Evolutionary conservation across 1,140 invertebrate genomes (phyloP), one percentile per base, ranked within the genome.

Genomic region (Latrodectus geometricus): DNA sequence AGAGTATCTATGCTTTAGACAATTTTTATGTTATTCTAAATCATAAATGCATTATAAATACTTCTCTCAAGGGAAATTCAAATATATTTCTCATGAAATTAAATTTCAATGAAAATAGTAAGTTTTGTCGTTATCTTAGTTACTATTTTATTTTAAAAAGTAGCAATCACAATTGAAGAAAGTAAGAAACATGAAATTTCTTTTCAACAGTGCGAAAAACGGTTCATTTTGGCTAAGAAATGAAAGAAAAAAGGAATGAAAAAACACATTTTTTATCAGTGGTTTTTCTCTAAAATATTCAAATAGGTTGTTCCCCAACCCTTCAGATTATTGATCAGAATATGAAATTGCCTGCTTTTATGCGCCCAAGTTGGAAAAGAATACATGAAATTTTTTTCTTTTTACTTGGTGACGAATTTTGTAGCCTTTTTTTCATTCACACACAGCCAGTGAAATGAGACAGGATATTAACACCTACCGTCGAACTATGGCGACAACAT

Each of bases 221-320:
- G 54, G 54, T 61, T 61, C 54, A 61, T 61, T 61, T 61, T 17
- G 17, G 17, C 54, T 17, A 14, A 2, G 17, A 8, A 14, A 14
- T 14, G 2, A 61, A 61, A 61, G 17, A 61, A 61, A 61, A 8
- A 61, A 14, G 17, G 11, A 61, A 14, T 14, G 11, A 61, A 1
- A 8, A 61, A 35, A 35, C 35, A 14, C 17, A 3, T 61, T 61
- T 61, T 61, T 61, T 61, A 61, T 14, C 54, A 72, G 21, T 50
- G 20, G 17, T 8, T 48, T 61, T 56, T 74, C 14, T 49, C 50
- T 74, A 82, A 82, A 73, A 69, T 82, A 82, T 82, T 82, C 80
- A 82, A 82, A 82, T 82, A 66, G 73, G 48, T 73, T 82, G 80
- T 82, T 48, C 70, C 80, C 80, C 80, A 65, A 80, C 78, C 65